phyloP scores from a whole-genome alignment of 2,888 invertebrate species.

The Cheiracanthium punctorium region DNA sequence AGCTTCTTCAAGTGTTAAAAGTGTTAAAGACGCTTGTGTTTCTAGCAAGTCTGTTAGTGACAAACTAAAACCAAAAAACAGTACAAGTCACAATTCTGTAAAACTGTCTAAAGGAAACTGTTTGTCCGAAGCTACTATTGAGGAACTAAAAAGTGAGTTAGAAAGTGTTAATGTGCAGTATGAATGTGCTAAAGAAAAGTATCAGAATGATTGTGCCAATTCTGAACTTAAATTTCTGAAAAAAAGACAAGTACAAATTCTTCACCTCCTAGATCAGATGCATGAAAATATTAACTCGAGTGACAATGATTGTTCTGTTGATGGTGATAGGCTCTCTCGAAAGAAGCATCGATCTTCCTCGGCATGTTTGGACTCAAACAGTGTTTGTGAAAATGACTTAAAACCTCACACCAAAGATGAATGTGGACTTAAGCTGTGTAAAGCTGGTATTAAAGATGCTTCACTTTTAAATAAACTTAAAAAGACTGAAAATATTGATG shows the following conservation, averaged over 20 bases:
- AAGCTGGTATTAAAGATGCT: slow-evolving; percentile 48
- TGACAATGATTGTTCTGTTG: slow-evolving; percentile 65
- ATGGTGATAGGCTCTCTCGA: slow-evolving; percentile 41
- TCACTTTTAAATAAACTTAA: slow-evolving; percentile 36
- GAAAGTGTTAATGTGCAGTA: slow-evolving; percentile 59
- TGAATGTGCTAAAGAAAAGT: slow-evolving; percentile 57
- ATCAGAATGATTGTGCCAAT: slow-evolving; percentile 50
- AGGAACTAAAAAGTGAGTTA: slow-evolving; percentile 44
- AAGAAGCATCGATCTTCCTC: slow-evolving; percentile 55
- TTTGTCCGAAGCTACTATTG: slow-evolving; percentile 18
- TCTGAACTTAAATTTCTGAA: slow-evolving; percentile 73
- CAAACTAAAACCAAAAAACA: slow-evolving; percentile 39
- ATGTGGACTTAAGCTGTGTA: slow-evolving; percentile 29
- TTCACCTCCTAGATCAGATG: slow-evolving; percentile 75
- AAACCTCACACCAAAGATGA: slow-evolving; percentile 61
- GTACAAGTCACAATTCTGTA: slow-evolving; percentile 28
- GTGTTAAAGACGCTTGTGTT: slow-evolving; percentile 27
- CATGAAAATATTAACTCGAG: slow-evolving; percentile 74
- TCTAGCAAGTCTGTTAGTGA: slow-evolving; percentile 33
- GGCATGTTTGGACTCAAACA: slow-evolving; percentile 34
- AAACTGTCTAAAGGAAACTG: slow-evolving; percentile 43
- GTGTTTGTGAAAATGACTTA: slow-evolving; percentile 29
- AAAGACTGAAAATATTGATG: slow-evolving; percentile 43
- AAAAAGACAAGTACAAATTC: slow-evolving; percentile 75
- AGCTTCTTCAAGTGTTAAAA: slow-evolving; percentile 32